A percentile compares a stretch with the other conserved stretches of the same genome.
Evolutionary conservation across 2,113 vertebrate species (phyloP).

Genomic region (Python bivittatus): DNA sequence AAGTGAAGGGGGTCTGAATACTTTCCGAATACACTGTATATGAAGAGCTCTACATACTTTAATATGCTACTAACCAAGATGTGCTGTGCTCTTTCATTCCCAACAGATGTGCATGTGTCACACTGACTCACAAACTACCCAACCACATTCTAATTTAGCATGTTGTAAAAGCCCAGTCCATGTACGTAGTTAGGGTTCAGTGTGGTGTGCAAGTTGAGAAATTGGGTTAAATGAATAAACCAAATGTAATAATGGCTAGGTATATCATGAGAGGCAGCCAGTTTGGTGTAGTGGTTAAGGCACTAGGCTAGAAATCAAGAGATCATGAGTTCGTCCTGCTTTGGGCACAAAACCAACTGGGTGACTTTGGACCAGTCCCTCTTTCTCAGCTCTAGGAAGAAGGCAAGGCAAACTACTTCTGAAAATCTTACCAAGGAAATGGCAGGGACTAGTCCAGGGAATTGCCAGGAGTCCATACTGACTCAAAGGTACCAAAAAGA

Average conservation of each 20-base stretch:
- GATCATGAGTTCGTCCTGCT: background rate
- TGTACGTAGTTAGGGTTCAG: background rate
- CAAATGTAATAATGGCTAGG: background rate
- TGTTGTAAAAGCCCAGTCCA: background rate
- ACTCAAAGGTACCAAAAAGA: background rate
- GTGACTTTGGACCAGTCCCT: background rate
- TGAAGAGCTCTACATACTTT: background rate
- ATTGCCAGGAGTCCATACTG: background rate
- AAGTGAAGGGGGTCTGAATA: too few species aligned
- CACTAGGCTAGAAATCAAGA: background rate
- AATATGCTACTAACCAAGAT: background rate
- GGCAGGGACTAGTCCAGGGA: background rate
- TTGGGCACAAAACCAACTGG: background rate
- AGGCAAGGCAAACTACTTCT: background rate
- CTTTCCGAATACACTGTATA: too few species aligned
- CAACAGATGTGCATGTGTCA: background rate
- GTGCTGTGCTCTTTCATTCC: background rate
- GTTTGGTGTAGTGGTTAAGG: background rate
- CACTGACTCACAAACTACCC: background rate
- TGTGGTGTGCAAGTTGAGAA: background rate
- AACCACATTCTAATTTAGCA: background rate
- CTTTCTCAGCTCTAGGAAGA: background rate
- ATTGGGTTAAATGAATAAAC: background rate
- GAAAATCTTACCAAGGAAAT: background rate
- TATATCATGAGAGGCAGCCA: background rate